Evolutionary conservation across 2,888 invertebrate genomes (phyloP), one percentile per base, ranked within the genome.

Genomic region (Lobophora halterata): DNA sequence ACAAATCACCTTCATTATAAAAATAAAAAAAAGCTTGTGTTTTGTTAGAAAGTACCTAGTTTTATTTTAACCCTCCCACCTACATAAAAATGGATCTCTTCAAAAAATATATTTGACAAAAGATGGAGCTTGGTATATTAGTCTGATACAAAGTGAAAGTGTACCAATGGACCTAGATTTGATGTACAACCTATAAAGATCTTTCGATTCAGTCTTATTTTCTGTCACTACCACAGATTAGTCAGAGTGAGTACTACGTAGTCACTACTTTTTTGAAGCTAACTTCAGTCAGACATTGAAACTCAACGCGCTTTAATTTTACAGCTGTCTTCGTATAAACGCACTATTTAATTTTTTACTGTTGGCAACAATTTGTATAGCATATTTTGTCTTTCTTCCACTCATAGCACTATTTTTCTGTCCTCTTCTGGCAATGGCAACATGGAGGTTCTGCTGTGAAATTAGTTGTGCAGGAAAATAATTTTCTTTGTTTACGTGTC

Each of bases 401-500:
- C 38, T 2, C 27, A 23, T 20, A 26, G n/a, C n/a, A n/a, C n/a
- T n/a, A n/a, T n/a, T n/a, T 24, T 31, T 11, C 19, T 31, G 37
- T 55, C 48, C 50, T 54, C 27, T 42, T 58, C 45, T n/a, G n/a
- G 25, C 32, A 45, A 20, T 36, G 39, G 34, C 38, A 85, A 81
- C 71, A 83, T 83, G 83, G 83, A 71, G 82, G 81, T 71, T 66
- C 64, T 64, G 65, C 67, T 60, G 69, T 76, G 65, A 72, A 68
- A 65, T 61, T 64, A 63, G 61, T 70, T 58, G 63, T 66, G 68
- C 67, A 71, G 66, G 67, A 66, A 66, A 69, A 58, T 69, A 68
- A 62, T 79, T 77, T 79, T 73, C 83, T 83, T 85, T 87, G 86
- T 86, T 87, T 87, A 87, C 86, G 86, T 87, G 86, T 85, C 80